Percentiles rank a stretch among this genome's conserved stretches.
These are phyloP conservation scores for Oegoconia quadripuncta DNA, from an alignment of 2,888 invertebrate species.

Conservation along the genomic window DNA sequence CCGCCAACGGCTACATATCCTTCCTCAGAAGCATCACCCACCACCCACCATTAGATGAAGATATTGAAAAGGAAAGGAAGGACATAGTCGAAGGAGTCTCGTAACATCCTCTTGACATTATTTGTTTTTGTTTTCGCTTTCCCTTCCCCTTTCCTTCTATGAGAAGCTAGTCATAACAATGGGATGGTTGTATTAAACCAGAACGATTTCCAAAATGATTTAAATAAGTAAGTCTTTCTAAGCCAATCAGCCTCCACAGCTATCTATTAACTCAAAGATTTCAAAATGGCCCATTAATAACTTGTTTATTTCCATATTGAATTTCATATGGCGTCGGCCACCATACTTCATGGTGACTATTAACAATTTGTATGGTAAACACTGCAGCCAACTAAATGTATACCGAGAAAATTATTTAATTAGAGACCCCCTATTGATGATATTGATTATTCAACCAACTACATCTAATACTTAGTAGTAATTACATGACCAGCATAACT, in stretches of 20 bases:
- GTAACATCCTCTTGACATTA: no score
- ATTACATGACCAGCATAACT: not conserved
- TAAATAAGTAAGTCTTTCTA: no score
- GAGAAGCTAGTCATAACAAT: no score
- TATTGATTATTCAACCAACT: slow-evolving; percentile 18
- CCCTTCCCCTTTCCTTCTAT: no score
- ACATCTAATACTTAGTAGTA: slow-evolving; percentile 8
- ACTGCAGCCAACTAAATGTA: slow-evolving; percentile 12
- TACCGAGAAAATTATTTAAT: slow-evolving; percentile 19
- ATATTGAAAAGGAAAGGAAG: no score
- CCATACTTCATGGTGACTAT: slow-evolving; percentile 39
- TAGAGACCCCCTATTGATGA: slow-evolving; percentile 17
- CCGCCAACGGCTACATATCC: no score
- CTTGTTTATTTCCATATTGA: slow-evolving; percentile 42
- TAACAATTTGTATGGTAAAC: slow-evolving; percentile 56
- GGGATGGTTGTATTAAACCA: no score
- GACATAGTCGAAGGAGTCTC: no score
- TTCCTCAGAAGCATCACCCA: no score
- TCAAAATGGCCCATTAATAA: slow-evolving; percentile 34
- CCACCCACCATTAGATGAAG: no score
- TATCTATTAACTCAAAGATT: slow-evolving; percentile 27
- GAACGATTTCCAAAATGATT: no score
- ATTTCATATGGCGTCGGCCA: slow-evolving; percentile 43
- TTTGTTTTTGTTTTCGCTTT: no score
- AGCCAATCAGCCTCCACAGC: slow-evolving; percentile 14